A percentile compares a stretch with the other conserved stretches of the same genome.
phyloP scores from a whole-genome alignment of 2,113 vertebrate genomes.

The Cairina moschata region DNA sequence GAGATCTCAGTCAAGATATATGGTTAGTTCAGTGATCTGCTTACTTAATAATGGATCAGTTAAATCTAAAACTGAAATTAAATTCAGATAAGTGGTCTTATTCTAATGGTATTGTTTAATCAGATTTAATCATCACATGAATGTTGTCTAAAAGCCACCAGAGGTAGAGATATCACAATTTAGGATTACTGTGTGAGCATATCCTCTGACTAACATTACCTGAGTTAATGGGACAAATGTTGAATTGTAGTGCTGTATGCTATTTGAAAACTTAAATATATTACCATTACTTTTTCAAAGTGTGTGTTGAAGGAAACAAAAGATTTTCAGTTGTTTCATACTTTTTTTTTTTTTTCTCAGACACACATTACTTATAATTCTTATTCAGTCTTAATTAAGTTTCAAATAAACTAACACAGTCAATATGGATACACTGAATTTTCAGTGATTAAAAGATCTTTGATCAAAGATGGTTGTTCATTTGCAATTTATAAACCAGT shows the following conservation, averaged over 20 bases:
- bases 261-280: neutral
- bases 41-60: neutral
- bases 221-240: neutral
- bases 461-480: neutral
- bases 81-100: neutral
- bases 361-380: neutral
- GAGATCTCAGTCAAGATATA: neutral
- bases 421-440: neutral
- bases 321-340: neutral
- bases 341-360: neutral
- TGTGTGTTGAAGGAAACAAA: neutral
- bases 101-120: neutral
- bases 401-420: slow-evolving; percentile 1
- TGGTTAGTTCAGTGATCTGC: neutral
- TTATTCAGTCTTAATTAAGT: neutral
- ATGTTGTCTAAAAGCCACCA: neutral
- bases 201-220: neutral
- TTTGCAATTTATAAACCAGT: neutral
- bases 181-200: neutral
- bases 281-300: neutral
- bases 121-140: neutral
- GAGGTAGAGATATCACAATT: neutral
- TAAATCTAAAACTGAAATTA: neutral
- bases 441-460: slow-evolving; percentile 29
- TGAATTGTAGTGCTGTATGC: neutral